These are phyloP conservation scores for Synergus umbraculus DNA, from an alignment of 2,888 invertebrate genomes.

Conservation along the genomic window DNA sequence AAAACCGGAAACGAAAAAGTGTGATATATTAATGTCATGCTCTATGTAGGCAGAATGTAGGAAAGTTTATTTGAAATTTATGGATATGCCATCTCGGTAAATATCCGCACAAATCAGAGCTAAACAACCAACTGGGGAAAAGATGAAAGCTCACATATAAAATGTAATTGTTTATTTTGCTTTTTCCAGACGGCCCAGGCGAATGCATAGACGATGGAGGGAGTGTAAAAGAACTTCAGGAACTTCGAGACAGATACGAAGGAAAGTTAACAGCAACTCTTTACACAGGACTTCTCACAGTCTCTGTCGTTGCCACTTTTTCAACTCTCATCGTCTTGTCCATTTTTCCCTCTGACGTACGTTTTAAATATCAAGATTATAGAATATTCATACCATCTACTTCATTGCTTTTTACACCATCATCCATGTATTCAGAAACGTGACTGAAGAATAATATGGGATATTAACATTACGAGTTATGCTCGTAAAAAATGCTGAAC, in stretches of 20 bases:
- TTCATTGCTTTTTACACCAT: not conserved
- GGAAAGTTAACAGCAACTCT: slow-evolving; percentile 84
- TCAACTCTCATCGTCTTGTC: slow-evolving; percentile 82
- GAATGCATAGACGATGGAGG: slow-evolving; percentile 59
- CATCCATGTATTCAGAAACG: not conserved
- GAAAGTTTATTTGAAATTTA: slow-evolving; percentile 2
- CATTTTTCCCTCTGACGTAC: slow-evolving; percentile 81
- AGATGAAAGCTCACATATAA: not conserved
- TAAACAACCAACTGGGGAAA: not conserved
- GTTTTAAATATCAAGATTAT: slow-evolving; percentile 63
- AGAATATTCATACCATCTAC: not conserved
- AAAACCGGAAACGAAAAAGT: too few species aligned
- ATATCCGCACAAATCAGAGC: not conserved
- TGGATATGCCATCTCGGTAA: not conserved
- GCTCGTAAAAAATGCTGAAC: not conserved
- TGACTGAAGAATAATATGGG: slow-evolving; percentile 3
- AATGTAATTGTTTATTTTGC: slow-evolving; percentile 48
- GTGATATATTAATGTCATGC: not conserved
- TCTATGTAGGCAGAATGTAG: not conserved
- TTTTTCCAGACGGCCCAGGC: slow-evolving; percentile 62
- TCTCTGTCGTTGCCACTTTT: slow-evolving; percentile 82
- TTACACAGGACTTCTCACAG: slow-evolving; percentile 85
- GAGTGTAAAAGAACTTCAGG: slow-evolving; percentile 69
- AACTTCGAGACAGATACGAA: slow-evolving; percentile 73
- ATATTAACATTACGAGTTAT: not conserved